phyloP scores from a whole-genome alignment of 2,113 vertebrate genomes.

The Phalacrocorax aristotelis region DNA sequence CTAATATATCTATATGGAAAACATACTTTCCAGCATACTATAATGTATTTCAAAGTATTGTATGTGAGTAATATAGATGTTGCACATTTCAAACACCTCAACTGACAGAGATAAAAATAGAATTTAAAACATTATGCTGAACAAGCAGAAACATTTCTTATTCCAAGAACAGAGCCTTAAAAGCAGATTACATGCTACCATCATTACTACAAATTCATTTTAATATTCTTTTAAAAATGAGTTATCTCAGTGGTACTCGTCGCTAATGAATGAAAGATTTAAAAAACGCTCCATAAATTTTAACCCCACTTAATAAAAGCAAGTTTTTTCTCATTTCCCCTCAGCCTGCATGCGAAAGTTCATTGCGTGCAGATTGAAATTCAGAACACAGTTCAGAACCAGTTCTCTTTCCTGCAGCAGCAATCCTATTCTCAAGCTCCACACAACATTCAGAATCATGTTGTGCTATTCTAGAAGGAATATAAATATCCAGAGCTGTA shows the following conservation, averaged over 20 bases:
- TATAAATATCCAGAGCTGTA: slow-evolving; percentile 45
- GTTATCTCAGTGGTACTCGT: not conserved
- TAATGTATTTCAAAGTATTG: not conserved
- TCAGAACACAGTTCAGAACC: not conserved
- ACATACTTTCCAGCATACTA: not conserved
- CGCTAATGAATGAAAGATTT: not conserved
- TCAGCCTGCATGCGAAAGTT: not conserved
- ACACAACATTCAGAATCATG: not conserved
- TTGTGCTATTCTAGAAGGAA: slow-evolving; percentile 41
- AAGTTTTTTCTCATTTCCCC: not conserved
- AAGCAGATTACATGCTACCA: not conserved
- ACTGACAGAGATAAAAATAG: not conserved
- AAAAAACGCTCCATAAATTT: not conserved
- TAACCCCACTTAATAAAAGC: not conserved
- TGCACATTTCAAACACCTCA: not conserved
- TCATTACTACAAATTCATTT: not conserved
- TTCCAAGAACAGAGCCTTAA: not conserved
- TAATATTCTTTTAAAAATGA: not conserved
- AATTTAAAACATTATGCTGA: not conserved
- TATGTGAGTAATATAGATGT: not conserved
- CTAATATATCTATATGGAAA: not conserved
- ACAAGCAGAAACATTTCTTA: slow-evolving; percentile 7
- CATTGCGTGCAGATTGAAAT: slow-evolving; percentile 41
- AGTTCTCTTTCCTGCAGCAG: slow-evolving; percentile 20
- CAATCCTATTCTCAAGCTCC: slow-evolving; percentile 39